phyloP scores from a whole-genome alignment of 2,797 vertebrate species.

The Oryzias sinensis region DNA sequence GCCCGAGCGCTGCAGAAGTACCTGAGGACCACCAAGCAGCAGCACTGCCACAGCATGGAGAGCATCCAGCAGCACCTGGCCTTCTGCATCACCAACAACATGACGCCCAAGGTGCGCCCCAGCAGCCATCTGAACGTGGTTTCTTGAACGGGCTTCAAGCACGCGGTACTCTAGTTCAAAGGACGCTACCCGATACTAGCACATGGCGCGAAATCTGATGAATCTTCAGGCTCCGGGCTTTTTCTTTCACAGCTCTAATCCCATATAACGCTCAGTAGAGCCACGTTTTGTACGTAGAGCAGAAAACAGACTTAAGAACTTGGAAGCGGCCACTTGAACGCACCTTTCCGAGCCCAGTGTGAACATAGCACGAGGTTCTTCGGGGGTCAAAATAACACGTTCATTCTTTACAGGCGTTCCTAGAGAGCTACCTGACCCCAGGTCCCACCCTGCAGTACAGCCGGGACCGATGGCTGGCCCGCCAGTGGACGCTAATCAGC shows the following conservation, averaged over 20 bases:
- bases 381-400: background rate
- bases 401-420: constrained; percentile 80
- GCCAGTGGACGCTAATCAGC: constrained; percentile 93
- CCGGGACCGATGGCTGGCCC: constrained; percentile 89
- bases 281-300: no score
- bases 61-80: constrained; percentile 96
- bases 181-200: no score
- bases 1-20: constrained; percentile 97
- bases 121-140: no score
- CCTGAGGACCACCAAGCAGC: constrained; percentile 92
- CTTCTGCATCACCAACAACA: constrained; percentile 97
- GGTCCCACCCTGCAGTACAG: constrained; percentile 95
- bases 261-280: no score
- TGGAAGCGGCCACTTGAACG: no score
- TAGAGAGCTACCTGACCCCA: constrained; percentile 88
- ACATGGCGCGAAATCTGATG: no score
- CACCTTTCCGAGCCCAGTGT: no score
- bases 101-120: constrained; percentile 89
- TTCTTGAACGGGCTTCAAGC: no score
- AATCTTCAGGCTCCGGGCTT: background rate
- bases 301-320: no score
- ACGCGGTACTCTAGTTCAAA: no score
- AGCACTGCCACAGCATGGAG: constrained; percentile 98
- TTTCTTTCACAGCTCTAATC: background rate
- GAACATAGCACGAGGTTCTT: no score